Base-by-base conservation (phyloP, 2,113 vertebrate genomes). In the Atrichornis clamosus region DNA sequence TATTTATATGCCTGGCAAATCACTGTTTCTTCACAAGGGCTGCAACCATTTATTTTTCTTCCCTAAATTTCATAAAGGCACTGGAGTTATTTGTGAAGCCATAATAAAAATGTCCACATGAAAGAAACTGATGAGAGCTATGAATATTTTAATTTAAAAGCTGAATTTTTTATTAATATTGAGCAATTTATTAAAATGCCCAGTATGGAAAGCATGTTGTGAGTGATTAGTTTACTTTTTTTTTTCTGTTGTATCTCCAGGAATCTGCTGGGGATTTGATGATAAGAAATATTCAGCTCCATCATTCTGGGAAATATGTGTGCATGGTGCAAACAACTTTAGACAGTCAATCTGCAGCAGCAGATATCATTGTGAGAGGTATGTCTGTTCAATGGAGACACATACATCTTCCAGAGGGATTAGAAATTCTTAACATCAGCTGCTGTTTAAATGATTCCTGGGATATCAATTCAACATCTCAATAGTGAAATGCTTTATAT, bases 211-310 rank as follows among this genome's bases (percentile, higher is more conserved):
- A 89, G 83, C 78, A 37, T 20, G 76, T 87, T 94, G 59, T 72
- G 58, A 92, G 41, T 95, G 62, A 87, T 96, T 90, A 91, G 83
- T 94, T 84, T 90, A 46, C 59, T 49, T 72, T 76, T 37, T 75
- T 75, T 74, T 92, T 96, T 72, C 69, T 37, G 72, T 84, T 92
- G 32, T 95, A 62, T 97, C 92, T 85, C 56, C 80, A 99, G 99
- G 98, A 98, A 94, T 98, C 98, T 89, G 95, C 97, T 64, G 98
- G 99, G 74, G 99, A 99, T 97, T 96, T 99, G 97, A 99, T 99
- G 99, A 98, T 99, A 97, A 98, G 98, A 94, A 99, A 99, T 81
- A 98, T 99, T 94, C 98, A 99, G 90, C 97, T 99, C 16, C 98
- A 98, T 94, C 98, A 99, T 91, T 98, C 98, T 58, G 99, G 99